phyloP scores from a whole-genome alignment of 2,113 vertebrate species.

The Colaptes auratus region DNA sequence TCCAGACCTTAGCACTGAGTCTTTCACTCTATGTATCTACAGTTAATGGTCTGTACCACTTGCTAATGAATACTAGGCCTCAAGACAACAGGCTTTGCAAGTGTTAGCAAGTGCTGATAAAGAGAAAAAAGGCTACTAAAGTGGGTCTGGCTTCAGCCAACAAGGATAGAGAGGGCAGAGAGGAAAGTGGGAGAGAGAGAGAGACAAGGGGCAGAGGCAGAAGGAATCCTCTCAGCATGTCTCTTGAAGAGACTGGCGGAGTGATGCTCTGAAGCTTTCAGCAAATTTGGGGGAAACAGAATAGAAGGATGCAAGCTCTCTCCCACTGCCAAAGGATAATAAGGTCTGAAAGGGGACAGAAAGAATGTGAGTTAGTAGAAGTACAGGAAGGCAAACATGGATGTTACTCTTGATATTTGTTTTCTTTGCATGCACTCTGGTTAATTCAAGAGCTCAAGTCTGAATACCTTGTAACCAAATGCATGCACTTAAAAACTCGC shows the following conservation, averaged over 20 bases:
- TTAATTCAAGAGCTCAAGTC: background rate
- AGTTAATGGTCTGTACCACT: background rate
- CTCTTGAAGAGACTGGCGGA: background rate
- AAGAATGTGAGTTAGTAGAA: background rate
- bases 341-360: background rate
- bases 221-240: background rate
- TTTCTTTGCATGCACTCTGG: background rate
- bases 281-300: background rate
- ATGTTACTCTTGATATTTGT: background rate
- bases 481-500: background rate
- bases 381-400: background rate
- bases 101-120: background rate
- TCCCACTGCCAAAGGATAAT: background rate
- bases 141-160: background rate
- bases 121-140: background rate
- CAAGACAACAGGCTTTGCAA: background rate
- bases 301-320: background rate
- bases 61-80: background rate
- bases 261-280: background rate
- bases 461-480: background rate
- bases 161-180: background rate
- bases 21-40: background rate
- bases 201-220: background rate
- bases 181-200: background rate
- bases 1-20: background rate